Conservation (phyloP, 2,888 invertebrate genomes). For the Hydrotaea diabolus region DNA sequence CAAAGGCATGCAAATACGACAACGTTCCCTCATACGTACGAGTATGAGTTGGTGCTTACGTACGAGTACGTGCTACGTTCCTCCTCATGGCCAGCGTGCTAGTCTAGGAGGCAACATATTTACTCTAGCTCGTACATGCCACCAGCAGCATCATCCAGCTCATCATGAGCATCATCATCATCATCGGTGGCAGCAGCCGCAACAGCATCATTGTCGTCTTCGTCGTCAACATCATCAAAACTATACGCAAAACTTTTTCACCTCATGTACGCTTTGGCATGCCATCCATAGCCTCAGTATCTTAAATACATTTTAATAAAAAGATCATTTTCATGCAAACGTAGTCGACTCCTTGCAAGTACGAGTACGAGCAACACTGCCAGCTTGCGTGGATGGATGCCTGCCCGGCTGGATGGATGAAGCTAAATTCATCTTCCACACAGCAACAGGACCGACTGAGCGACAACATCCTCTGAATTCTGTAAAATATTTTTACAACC, state of each 20-base stretch:
- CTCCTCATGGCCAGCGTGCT: not conserved
- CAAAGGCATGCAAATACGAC: slow-evolving; percentile 64
- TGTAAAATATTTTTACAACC: slow-evolving; percentile 55
- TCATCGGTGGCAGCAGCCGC: slow-evolving; percentile 32
- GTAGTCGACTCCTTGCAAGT: not conserved
- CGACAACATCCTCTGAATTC: slow-evolving; percentile 33
- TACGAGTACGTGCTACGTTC: not conserved
- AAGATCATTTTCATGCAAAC: slow-evolving; percentile 49
- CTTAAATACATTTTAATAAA: slow-evolving; percentile 42
- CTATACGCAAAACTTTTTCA: slow-evolving; percentile 45
- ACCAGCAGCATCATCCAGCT: slow-evolving; percentile 10
- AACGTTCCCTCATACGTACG: slow-evolving; percentile 8
- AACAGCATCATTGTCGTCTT: slow-evolving; percentile 3
- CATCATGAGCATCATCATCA: slow-evolving; percentile 25
- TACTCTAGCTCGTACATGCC: slow-evolving; percentile 9
- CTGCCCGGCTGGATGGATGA: not conserved
- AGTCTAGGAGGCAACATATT: not conserved
- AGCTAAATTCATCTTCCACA: not conserved
- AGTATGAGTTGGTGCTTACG: not conserved
- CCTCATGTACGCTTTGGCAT: slow-evolving; percentile 24
- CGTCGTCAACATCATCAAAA: slow-evolving; percentile 34
- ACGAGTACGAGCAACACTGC: not conserved
- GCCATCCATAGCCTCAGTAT: slow-evolving; percentile 9
- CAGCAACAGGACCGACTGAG: not conserved
- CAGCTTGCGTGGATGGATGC: not conserved